Conservation (phyloP, 2,797 vertebrate species). For the Prionace glauca region DNA sequence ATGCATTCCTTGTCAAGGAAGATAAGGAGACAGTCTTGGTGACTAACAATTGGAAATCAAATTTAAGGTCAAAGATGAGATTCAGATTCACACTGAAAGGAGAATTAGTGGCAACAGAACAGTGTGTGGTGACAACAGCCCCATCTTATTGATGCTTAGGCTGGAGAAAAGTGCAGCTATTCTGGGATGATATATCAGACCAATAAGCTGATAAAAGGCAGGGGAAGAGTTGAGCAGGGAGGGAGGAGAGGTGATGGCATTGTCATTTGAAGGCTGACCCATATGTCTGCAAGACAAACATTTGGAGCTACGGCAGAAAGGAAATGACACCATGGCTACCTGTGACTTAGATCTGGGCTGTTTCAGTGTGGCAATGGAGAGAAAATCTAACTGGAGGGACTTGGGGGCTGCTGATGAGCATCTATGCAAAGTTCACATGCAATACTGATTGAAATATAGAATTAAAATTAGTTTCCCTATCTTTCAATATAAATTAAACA, state of each 20-base stretch:
- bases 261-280: neutral
- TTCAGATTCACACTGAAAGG: neutral
- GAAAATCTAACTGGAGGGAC: neutral
- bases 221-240: neutral
- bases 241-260: neutral
- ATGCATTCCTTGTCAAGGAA: too few relatives aligned
- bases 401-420: too few relatives aligned
- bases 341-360: neutral
- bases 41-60: neutral
- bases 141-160: neutral
- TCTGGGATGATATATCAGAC: neutral
- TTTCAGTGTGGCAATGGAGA: neutral
- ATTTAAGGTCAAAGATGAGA: neutral
- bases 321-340: neutral
- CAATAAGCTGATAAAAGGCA: neutral
- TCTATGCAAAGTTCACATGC: neutral
- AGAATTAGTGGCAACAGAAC: neutral
- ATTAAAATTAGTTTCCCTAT: neutral
- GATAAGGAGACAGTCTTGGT: constrained; percentile 46
- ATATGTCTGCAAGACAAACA: neutral
- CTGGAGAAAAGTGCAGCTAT: neutral
- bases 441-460: neutral
- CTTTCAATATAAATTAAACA: neutral
- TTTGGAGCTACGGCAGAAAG: neutral
- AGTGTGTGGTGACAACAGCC: neutral